Evolutionary conservation across 2,888 invertebrate species (phyloP).

Genomic region (Torymus tubicola): DNA sequence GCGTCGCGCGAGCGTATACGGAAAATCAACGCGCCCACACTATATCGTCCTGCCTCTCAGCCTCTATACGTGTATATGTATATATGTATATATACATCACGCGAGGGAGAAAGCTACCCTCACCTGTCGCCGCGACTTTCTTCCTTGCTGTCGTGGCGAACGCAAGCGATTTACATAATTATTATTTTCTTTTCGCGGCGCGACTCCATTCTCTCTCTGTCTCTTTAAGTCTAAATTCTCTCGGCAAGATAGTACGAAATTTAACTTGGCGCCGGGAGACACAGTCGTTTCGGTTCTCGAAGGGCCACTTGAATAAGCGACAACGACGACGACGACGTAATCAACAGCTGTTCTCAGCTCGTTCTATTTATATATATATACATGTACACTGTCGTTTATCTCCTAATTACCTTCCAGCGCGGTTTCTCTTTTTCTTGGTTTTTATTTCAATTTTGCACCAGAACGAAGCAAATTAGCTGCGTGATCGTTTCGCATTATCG

Average conservation of each 20-base stretch:
- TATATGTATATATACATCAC: too few relatives aligned
- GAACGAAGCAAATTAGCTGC: background rate
- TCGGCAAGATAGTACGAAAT: too few relatives aligned
- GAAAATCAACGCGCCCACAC: slow-evolving; percentile 61
- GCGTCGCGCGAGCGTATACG: slow-evolving; percentile 36
- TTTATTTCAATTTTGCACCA: background rate
- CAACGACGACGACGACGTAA: too few relatives aligned
- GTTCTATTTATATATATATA: too few relatives aligned
- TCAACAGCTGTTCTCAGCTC: too few relatives aligned
- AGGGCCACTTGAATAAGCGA: too few relatives aligned
- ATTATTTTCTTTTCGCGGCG: slow-evolving; percentile 36
- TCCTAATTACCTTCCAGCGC: background rate
- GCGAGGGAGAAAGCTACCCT: slow-evolving; percentile 52
- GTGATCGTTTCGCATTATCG: slow-evolving; percentile 26
- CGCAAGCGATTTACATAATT: slow-evolving; percentile 53
- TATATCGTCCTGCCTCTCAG: slow-evolving; percentile 54
- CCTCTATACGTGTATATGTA: slow-evolving; percentile 40
- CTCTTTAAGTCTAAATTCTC: background rate
- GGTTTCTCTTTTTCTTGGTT: background rate
- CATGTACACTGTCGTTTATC: background rate
- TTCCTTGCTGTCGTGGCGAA: background rate
- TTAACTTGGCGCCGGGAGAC: too few relatives aligned
- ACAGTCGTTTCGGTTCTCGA: too few relatives aligned
- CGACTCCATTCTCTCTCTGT: slow-evolving; percentile 1
- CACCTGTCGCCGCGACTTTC: slow-evolving; percentile 47